Conservation (phyloP, 1,140 invertebrate genomes). For the Phocides pigmalion region DNA sequence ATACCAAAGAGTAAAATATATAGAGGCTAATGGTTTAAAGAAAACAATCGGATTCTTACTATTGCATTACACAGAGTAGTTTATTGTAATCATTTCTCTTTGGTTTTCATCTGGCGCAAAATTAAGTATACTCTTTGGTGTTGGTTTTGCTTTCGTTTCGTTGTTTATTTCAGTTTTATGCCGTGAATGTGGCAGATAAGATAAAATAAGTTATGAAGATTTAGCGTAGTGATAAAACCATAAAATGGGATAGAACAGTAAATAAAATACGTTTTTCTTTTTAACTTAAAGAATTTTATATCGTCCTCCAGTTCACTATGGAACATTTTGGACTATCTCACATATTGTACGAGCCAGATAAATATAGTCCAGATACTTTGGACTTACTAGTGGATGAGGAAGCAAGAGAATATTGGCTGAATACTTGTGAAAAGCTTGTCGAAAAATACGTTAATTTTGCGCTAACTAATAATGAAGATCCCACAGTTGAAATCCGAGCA, state of each 20-base stretch:
- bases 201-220: constrained; percentile 54
- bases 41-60: too few species aligned
- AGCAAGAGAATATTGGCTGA: constrained; percentile 96
- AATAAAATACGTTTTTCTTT: constrained; percentile 42
- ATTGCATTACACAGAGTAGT: too few species aligned
- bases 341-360: constrained; percentile 75
- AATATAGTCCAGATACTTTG: constrained; percentile 95
- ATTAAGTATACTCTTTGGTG: too few species aligned
- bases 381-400: constrained; percentile 93
- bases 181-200: constrained; percentile 60
- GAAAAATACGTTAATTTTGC: constrained; percentile 90
- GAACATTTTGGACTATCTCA: constrained; percentile 77
- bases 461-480: constrained; percentile 90
- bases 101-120: too few species aligned
- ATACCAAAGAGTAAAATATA: too few species aligned
- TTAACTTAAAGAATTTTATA: constrained; percentile 25
- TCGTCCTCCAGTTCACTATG: constrained; percentile 46
- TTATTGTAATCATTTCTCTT: too few species aligned
- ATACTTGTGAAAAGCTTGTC: constrained; percentile 93
- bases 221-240: constrained; percentile 70
- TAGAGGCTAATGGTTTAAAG: too few species aligned
- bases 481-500: constrained; percentile 91
- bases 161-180: constrained; percentile 28
- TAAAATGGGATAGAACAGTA: constrained; percentile 64
- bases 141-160: neutral